phyloP scores from a whole-genome alignment of 2,888 invertebrate species.

The Arenicola marina region DNA sequence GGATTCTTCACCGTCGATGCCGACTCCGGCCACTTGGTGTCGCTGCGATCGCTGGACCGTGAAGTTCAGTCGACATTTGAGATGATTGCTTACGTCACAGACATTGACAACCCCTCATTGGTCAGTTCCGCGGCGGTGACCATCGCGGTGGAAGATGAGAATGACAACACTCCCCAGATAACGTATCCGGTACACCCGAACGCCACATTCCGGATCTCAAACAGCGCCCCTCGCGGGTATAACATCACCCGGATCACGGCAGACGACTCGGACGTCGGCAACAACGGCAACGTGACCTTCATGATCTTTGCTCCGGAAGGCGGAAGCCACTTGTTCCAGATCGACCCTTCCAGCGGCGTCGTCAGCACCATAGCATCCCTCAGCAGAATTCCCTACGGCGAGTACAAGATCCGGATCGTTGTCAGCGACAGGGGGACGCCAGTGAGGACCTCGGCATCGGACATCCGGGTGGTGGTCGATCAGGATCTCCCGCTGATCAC shows the following conservation, averaged over 20 bases:
- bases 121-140: constrained; percentile 12
- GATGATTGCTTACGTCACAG: constrained; percentile 11
- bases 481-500: not conserved
- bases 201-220: constrained; percentile 15
- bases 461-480: constrained; percentile 11
- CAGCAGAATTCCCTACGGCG: constrained; percentile 2
- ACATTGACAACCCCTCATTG: not conserved
- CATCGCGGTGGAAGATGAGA: constrained; percentile 16
- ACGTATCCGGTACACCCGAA: constrained; percentile 11
- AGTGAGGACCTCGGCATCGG: constrained; percentile 1
- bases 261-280: constrained; percentile 15
- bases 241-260: constrained; percentile 13
- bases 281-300: constrained; percentile 12
- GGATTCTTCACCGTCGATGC: constrained; percentile 13
- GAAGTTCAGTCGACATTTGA: constrained; percentile 12
- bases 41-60: constrained; percentile 10
- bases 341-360: constrained; percentile 13
- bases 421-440: constrained; percentile 17
- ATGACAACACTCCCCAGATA: constrained; percentile 17
- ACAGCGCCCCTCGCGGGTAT: constrained; percentile 9
- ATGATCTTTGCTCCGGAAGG: constrained; percentile 9
- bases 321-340: constrained; percentile 7
- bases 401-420: constrained; percentile 11
- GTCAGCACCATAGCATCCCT: constrained; percentile 11
- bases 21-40: constrained; percentile 7